phyloP scores from a whole-genome alignment of 37 sponge, comb jelly and placozoan genomes.

The Ephydatia muelleri region DNA sequence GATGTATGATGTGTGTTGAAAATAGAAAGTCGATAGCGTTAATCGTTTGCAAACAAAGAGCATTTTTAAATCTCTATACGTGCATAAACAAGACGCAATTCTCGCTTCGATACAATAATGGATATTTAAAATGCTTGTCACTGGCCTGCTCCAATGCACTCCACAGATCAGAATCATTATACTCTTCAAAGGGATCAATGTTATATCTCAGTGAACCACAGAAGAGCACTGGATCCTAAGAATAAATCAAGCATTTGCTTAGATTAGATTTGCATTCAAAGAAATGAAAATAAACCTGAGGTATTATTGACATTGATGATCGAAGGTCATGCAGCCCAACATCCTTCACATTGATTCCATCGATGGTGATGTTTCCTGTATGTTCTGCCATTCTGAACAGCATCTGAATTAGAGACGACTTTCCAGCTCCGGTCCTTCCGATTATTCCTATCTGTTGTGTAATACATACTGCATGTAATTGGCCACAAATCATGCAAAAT shows the following conservation, averaged over 20 bases:
- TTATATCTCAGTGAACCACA: slow-evolving; percentile 87
- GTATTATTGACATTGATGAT: slow-evolving; percentile 82
- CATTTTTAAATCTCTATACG: no score
- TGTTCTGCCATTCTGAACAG: slow-evolving; percentile 89
- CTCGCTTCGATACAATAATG: slow-evolving; percentile 71
- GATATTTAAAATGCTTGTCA: no score
- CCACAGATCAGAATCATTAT: slow-evolving; percentile 79
- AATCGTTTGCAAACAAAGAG: no score
- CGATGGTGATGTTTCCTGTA: slow-evolving; percentile 70
- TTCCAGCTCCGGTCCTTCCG: slow-evolving; percentile 95
- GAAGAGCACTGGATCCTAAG: slow-evolving; percentile 88
- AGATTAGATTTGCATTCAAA: no score
- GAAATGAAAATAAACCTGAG: slow-evolving; percentile 63
- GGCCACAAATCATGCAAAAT: no score
- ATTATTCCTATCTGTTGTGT: slow-evolving; percentile 88
- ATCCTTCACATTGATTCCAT: slow-evolving; percentile 64
- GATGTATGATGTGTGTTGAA: no score
- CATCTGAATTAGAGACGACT: slow-evolving; percentile 82
- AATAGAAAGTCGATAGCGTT: no score
- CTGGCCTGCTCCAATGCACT: slow-evolving; percentile 74
- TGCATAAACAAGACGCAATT: background rate
- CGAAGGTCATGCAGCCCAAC: slow-evolving; percentile 85
- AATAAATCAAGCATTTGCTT: no score
- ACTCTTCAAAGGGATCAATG: slow-evolving; percentile 85
- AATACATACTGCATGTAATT: background rate